Evolutionary conservation across 35 echinoderm and acorn worm species (phyloP), one percentile per base, ranked within the genome.

Genomic region (Heliocidaris erythrogramma): DNA sequence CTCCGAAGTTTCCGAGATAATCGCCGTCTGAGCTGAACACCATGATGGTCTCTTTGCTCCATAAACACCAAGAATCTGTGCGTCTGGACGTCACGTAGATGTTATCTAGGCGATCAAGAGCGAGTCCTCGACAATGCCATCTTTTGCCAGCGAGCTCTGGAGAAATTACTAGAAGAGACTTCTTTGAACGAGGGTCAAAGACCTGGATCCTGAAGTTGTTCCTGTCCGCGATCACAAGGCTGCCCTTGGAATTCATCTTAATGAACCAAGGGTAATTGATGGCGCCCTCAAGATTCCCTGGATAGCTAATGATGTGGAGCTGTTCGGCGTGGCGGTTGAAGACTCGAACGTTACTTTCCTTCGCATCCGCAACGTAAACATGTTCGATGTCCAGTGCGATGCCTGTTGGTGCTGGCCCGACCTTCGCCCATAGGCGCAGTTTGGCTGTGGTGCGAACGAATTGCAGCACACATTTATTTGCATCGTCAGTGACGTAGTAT

Each of bases 1-100:
- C 91, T 92, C 91, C 91, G 49, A 92, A 92, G 48, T 92, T 92
- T 49, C 91, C 91, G 31, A 92, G 91, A 29, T 52, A 92, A 13
- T 32, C 48, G 12, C 91, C 91, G 16, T 11, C 16, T 13, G 48
- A 2, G 50, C 91, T 92, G 49, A 92, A 92, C 91, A 59, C 49
- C 91, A 92, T 92, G 21, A 92, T 30, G 9, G 91, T 92, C 49
- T 92, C 91, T 48, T 48, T 49, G 91, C 49, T 92, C 17, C 49
- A 92, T 2, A 32, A 24, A 30, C 91, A 27, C 91, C 91, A 92
- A 11, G 91, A 92, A 30, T 92, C 91, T 21, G 17, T 30, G 9
- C 91, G 91, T 42, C 91, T 49, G 6, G 31, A 32, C 16, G 91
- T 92, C 91, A 59, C 91, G 91, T 92, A 92, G 48, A 92, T 92